phyloP scores from a whole-genome alignment of 2,888 invertebrate species.

The Agrochola lota region DNA sequence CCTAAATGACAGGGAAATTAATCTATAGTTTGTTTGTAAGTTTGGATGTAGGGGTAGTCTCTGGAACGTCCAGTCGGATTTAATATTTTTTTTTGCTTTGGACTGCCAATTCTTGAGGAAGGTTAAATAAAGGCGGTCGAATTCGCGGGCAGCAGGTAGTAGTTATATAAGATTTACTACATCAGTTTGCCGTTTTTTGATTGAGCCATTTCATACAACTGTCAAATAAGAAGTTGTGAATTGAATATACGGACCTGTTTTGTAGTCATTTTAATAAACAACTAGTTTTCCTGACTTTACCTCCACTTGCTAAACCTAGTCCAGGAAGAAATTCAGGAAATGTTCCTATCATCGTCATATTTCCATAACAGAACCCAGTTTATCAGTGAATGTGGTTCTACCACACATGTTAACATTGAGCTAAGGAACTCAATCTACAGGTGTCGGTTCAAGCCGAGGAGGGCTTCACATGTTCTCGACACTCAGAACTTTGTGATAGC shows the following conservation, averaged over 20 bases:
- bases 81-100: too few species aligned
- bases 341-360: background rate
- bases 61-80: too few species aligned
- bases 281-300: background rate
- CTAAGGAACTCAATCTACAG: constrained; percentile 34
- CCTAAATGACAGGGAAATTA: too few species aligned
- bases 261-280: background rate
- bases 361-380: background rate
- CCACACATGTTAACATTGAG: background rate
- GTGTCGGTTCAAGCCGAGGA: constrained; percentile 22
- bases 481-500: background rate
- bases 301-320: too few species aligned
- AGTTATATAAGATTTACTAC: background rate
- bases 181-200: background rate
- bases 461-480: background rate
- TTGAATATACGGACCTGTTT: background rate
- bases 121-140: too few species aligned
- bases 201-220: background rate
- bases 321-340: background rate
- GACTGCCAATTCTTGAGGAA: too few species aligned
- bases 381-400: background rate
- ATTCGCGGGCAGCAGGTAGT: too few species aligned
- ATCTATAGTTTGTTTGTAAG: too few species aligned
- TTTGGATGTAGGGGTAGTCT: too few species aligned
- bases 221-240: background rate